phyloP scores from a whole-genome alignment of 2,113 vertebrate species.

The Diadophis punctatus region DNA sequence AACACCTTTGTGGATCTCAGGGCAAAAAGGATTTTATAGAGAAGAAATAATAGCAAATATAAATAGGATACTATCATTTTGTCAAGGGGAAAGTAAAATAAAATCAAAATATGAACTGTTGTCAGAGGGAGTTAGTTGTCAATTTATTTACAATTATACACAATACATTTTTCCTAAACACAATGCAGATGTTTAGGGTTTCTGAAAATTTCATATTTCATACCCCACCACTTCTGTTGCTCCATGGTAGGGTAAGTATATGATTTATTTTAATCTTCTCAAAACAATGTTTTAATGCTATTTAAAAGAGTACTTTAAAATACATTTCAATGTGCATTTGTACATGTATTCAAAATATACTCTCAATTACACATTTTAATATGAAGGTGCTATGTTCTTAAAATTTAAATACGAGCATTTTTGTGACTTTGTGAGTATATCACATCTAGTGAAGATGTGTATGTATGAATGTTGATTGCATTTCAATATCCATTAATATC shows the following conservation, averaged over 20 bases:
- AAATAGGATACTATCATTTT: neutral
- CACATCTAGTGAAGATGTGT: neutral
- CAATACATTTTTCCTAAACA: neutral
- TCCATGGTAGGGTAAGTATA: neutral
- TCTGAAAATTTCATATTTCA: neutral
- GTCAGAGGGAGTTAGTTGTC: neutral
- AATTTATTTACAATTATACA: neutral
- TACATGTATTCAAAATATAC: neutral
- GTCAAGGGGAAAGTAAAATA: neutral
- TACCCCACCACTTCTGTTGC: neutral
- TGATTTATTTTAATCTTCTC: neutral
- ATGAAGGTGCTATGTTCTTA: neutral
- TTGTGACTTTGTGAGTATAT: no score
- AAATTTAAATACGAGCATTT: neutral
- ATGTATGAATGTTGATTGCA: neutral
- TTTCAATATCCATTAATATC: neutral
- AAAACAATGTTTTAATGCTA: neutral
- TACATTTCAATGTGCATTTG: neutral
- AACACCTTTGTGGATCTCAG: neutral
- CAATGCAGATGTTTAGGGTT: neutral
- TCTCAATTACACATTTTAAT: neutral
- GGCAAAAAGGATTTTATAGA: neutral
- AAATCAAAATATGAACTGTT: neutral
- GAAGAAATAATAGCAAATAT: neutral
- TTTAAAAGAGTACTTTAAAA: neutral